Base-by-base conservation (phyloP, 35 echinoderm and acorn worm species). In the Heliocidaris tuberculata region DNA sequence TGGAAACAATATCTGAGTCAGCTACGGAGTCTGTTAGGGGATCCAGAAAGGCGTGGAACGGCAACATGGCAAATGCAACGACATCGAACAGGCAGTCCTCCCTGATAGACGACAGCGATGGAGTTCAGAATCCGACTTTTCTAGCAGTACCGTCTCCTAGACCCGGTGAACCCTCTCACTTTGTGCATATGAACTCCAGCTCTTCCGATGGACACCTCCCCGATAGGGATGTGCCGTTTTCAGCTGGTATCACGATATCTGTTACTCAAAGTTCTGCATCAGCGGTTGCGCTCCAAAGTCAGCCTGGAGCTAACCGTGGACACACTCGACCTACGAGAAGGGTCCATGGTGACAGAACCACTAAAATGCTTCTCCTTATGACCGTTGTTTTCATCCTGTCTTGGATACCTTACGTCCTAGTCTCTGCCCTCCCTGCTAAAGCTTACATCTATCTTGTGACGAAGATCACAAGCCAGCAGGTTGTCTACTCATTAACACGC, bases 371-470 rank as follows among this genome's bases (percentile, higher is more conserved):
- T 47, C 87, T 89, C 11, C 15, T 32, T 32, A 89, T 48, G 4
- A 89, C 87, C 12, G 87, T 89, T 6, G 9, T 89, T 7, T 30
- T 89, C 1, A 89, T 89, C 32, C 30, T 89, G 32, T 47, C 87
- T 27, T 89, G 87, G 87, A 15, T 89, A 89, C 87, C 87, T 2
- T 89, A 89, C 87, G 32, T 48, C 2, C 12, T 89, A 7, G 11
- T 89, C 2, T 17, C 35, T 13, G 19, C 87, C 24, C 87, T 89
- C 32, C 87, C 87, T 17, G 87, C 87, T 2, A 31, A 27, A 6
- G 87, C 87, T 19, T 89, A 89, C 7, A 32, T 89, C 47, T 89
- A 89, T 9, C 87, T 89, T 42, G 87, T 89, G 87, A 89, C 87
- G 29, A 89, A 30, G 29, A 15, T 89, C 31, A 48, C 19, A 48